phyloP scores from a whole-genome alignment of 1,140 invertebrate genomes.

The Papilio polytes region DNA sequence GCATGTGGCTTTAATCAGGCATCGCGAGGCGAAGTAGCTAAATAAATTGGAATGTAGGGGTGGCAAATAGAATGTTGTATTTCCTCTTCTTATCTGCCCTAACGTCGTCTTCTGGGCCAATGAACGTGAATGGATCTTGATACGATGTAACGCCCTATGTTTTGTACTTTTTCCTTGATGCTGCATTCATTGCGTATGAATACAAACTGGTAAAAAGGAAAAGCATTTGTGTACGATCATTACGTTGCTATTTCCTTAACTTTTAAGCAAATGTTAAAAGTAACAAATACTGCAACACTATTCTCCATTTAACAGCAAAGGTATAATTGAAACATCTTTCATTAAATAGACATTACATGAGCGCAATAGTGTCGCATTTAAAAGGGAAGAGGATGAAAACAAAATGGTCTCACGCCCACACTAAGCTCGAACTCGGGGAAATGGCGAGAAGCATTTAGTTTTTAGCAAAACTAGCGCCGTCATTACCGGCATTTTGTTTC shows the following conservation, averaged over 20 bases:
- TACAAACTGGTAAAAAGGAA: background rate
- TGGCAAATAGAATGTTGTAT: slow-evolving; percentile 22
- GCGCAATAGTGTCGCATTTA: background rate
- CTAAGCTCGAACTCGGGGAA: slow-evolving; percentile 11
- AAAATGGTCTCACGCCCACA: slow-evolving; percentile 13
- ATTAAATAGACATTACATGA: background rate
- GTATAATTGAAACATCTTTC: background rate
- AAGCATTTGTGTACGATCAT: background rate
- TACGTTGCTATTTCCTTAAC: no score
- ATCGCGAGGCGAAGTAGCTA: slow-evolving; percentile 22
- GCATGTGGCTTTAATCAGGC: slow-evolving; percentile 36
- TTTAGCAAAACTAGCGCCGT: slow-evolving; percentile 65
- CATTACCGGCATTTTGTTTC: slow-evolving; percentile 73
- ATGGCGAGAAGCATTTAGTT: slow-evolving; percentile 31
- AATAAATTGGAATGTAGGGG: slow-evolving; percentile 36
- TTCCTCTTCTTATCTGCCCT: slow-evolving; percentile 27
- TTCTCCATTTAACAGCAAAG: background rate
- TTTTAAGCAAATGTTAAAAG: no score
- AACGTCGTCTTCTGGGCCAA: slow-evolving; percentile 31
- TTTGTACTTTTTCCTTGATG: slow-evolving; percentile 17
- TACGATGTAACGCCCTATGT: slow-evolving; percentile 28
- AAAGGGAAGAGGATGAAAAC: background rate
- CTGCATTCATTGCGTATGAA: slow-evolving; percentile 1
- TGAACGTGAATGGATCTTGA: slow-evolving; percentile 24
- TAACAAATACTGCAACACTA: background rate